Percentiles rank a stretch among this genome's conserved stretches.
These are phyloP conservation scores for Apodemia zela DNA, from an alignment of 2,888 invertebrate genomes.

Conservation along the genomic window DNA sequence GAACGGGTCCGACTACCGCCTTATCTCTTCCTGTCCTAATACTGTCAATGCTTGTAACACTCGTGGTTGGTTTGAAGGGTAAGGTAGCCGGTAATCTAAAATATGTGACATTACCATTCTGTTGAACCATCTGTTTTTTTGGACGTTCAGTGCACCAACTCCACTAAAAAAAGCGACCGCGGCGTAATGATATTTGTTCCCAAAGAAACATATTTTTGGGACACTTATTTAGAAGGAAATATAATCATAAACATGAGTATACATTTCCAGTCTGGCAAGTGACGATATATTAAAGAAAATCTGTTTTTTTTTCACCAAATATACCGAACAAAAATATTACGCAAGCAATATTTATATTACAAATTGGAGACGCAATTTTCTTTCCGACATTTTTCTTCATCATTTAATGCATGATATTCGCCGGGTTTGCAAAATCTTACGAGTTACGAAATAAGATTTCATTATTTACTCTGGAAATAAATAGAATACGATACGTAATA, in stretches of 20 bases:
- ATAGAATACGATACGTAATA: background rate
- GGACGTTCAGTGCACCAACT: too few species aligned
- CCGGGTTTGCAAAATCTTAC: background rate
- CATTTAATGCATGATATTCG: conserved; percentile 10
- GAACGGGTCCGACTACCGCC: too few species aligned
- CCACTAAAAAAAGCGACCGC: too few species aligned
- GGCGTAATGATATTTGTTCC: too few species aligned
- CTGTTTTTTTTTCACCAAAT: background rate
- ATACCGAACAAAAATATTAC: conserved; percentile 2
- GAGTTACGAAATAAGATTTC: conserved; percentile 11
- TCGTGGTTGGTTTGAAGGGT: too few species aligned
- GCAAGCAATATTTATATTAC: conserved; percentile 6
- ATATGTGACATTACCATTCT: too few species aligned
- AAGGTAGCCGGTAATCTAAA: too few species aligned
- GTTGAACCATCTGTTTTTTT: too few species aligned
- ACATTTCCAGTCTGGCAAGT: background rate
- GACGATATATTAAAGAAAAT: background rate
- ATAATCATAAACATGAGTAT: background rate
- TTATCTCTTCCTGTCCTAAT: too few species aligned
- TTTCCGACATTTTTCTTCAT: background rate
- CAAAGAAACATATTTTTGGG: too few species aligned
- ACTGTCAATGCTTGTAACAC: too few species aligned
- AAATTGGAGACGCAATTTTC: conserved; percentile 9
- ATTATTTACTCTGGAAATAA: background rate
- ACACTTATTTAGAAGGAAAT: background rate